A percentile compares a stretch with the other conserved stretches of the same genome.
Conservation (phyloP, 2,113 vertebrate species). For the Silurus glanis region DNA sequence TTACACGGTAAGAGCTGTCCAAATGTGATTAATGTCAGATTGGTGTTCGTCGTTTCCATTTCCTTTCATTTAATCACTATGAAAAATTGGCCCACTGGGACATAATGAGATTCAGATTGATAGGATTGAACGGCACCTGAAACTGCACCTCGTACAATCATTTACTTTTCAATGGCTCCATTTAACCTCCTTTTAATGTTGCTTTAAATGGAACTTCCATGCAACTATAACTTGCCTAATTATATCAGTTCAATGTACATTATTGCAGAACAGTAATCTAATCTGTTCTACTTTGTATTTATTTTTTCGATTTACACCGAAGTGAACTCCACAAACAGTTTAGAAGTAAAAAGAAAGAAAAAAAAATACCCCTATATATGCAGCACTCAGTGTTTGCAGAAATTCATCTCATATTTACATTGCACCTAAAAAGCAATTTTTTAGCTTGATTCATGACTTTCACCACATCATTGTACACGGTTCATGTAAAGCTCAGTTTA, state of each 20-base stretch:
- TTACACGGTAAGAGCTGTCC: slow-evolving; percentile 79
- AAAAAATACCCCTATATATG: not conserved
- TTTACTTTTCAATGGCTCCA: not conserved
- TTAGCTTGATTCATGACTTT: not conserved
- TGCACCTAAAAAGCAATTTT: not conserved
- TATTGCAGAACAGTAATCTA: too few species aligned
- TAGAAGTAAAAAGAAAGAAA: not conserved
- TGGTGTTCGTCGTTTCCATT: not conserved
- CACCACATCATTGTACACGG: not conserved
- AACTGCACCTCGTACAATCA: not conserved
- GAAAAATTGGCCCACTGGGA: not conserved
- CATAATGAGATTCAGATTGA: not conserved
- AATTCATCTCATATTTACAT: not conserved
- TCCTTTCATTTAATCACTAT: not conserved
- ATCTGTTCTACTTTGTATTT: not conserved
- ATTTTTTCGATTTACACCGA: not conserved
- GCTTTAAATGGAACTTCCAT: not conserved
- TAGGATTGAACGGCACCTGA: not conserved
- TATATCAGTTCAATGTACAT: not conserved
- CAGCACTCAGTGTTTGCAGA: not conserved
- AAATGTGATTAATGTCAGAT: not conserved
- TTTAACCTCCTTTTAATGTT: not conserved
- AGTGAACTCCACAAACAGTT: not conserved
- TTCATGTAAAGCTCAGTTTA: not conserved
- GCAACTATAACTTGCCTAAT: not conserved